phyloP scores from a whole-genome alignment of 2,797 vertebrate species.

The Bradypus variegatus region DNA sequence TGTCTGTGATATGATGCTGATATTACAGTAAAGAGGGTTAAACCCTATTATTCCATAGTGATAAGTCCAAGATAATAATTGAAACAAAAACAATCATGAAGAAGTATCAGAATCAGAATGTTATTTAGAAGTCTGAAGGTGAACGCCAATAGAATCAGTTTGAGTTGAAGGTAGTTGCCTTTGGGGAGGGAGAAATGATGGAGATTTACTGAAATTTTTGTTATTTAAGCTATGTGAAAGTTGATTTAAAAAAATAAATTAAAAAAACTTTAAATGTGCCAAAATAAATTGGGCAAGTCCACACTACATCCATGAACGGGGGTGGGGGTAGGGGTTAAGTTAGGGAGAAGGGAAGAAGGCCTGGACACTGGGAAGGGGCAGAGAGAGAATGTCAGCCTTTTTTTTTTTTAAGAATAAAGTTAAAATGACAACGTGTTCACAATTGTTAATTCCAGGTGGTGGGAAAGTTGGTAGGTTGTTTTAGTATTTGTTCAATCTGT shows the following conservation, averaged over 20 bases:
- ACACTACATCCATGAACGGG: too few species aligned
- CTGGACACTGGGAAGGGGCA: not conserved
- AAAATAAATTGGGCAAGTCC: too few species aligned
- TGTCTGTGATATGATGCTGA: not conserved
- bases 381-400: not conserved
- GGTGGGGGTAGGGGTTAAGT: not conserved
- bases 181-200: not conserved
- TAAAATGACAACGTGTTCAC: not conserved
- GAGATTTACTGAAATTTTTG: not conserved
- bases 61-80: not conserved
- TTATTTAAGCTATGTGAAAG: not conserved
- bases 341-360: too few species aligned
- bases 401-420: not conserved
- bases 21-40: not conserved
- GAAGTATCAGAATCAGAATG: not conserved
- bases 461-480: not conserved
- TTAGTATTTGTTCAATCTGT: not conserved
- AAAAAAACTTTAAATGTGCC: not conserved
- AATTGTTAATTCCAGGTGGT: not conserved
- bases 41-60: not conserved
- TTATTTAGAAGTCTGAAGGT: not conserved
- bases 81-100: not conserved
- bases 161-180: not conserved
- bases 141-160: not conserved
- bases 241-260: not conserved